These are phyloP conservation scores for Sorex maritimensis DNA, from an alignment of 2,797 vertebrate genomes.

Conservation along the genomic window DNA sequence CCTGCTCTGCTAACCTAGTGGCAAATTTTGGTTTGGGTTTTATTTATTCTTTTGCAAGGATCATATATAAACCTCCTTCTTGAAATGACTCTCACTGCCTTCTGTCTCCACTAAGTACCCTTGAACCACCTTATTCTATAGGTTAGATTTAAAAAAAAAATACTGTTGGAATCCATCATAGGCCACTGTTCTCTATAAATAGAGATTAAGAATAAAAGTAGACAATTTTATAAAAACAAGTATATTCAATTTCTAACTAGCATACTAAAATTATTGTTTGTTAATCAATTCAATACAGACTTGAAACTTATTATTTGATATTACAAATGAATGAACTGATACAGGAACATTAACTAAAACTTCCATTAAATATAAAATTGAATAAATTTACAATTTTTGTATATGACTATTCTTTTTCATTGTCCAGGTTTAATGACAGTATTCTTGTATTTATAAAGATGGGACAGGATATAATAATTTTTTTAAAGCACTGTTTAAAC, in stretches of 20 bases:
- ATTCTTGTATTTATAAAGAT: constrained; percentile 70
- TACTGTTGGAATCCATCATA: constrained; percentile 55
- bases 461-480: constrained; percentile 69
- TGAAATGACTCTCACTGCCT: constrained; percentile 61
- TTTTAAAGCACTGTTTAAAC: constrained; percentile 42
- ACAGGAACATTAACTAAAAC: constrained; percentile 76
- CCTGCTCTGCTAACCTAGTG: constrained; percentile 67
- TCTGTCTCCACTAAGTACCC: constrained; percentile 72
- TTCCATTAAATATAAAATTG: constrained; percentile 70
- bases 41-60: background rate
- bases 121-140: constrained; percentile 59
- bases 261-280: constrained; percentile 61
- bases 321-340: constrained; percentile 63
- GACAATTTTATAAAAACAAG: constrained; percentile 62
- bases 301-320: constrained; percentile 55
- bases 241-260: constrained; percentile 47
- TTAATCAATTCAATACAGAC: constrained; percentile 63
- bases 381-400: constrained; percentile 72
- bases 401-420: constrained; percentile 58
- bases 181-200: constrained; percentile 6
- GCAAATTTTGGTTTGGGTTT: background rate
- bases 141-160: constrained; percentile 43
- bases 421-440: constrained; percentile 67
- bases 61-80: constrained; percentile 38
- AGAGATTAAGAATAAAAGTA: constrained; percentile 74